Base-by-base conservation (phyloP, 1,140 invertebrate genomes). In the Drosophila dunni region DNA sequence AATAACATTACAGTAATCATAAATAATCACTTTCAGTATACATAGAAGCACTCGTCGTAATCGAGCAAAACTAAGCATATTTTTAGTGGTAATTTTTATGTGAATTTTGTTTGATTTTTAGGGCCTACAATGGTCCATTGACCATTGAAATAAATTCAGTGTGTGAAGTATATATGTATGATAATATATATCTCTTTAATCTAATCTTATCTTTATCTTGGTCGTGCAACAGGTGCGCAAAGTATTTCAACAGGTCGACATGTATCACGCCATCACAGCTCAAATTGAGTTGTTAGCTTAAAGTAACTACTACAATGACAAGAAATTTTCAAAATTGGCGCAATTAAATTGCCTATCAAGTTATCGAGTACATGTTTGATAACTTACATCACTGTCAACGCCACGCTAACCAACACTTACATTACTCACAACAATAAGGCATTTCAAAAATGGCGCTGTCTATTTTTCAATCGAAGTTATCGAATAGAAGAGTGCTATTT, bases 81-180 rank as follows among this genome's bases (percentile, higher is more conserved):
- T 64, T 77, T 57, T 78, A 78, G 75, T 63, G 38, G 42, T 78
- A 78, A 75, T 64, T 68, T 61, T 40, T 71, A 65, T 75, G 61
- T 71, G 51, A 57, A 69, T 72, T 58, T 54, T 65, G 48, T 72
- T 67, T 77, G 42, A 29, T 29, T 77, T 77, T 77, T 56, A 42
- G 56, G 60, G 15, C 34, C 36, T 29, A 42, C 29, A 29, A 36
- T 46, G 65, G 65, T 69, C 57, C 57, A 24, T 50, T 54, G 65
- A 42, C 24, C 61, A 42, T 58, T 69, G 57, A 64, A 78, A 75
- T 78, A 78, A 78, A 78, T 78, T 78, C 66, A 75, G 60, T 75
- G 71, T 64, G 64, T 60, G 53, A 64, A 62, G 51, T 56, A 44
- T 17, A 29, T 29, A 29, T 29, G 24, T 29, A 29, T 6, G 6